Conservation (phyloP, 2,797 vertebrate genomes). For the Sternotherus odoratus region DNA sequence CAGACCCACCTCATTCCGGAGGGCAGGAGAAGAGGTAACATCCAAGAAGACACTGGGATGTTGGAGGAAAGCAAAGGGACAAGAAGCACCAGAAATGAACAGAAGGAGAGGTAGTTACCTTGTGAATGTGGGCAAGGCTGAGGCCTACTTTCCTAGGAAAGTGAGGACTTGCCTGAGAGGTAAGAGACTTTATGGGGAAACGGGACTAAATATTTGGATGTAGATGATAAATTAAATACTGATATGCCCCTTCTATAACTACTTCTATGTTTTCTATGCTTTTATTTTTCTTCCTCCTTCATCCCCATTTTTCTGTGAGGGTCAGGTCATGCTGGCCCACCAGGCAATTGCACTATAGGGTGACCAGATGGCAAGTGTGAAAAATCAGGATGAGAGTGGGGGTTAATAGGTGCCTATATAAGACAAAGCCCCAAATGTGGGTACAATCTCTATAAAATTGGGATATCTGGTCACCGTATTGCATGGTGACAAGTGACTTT, state of each 20-base stretch:
- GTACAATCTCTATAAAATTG: too few species aligned
- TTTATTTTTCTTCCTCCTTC: background rate
- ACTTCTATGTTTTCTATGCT: background rate
- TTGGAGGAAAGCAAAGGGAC: background rate
- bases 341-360: too few species aligned
- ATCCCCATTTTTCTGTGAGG: too few species aligned
- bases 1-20: too few species aligned
- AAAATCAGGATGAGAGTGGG: too few species aligned
- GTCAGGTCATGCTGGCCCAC: too few species aligned
- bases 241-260: background rate
- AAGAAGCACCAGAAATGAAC: background rate
- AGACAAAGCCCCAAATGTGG: too few species aligned
- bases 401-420: too few species aligned
- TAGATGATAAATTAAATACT: background rate
- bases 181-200: background rate
- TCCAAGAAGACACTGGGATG: background rate
- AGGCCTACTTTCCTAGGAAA: background rate
- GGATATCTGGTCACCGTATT: too few species aligned
- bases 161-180: background rate
- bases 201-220: background rate
- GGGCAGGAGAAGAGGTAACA: too few species aligned
- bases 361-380: too few species aligned
- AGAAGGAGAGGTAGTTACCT: background rate
- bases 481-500: background rate
- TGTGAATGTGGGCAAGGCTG: background rate